These are phyloP conservation scores for Anastrepha obliqua DNA, from an alignment of 1,140 invertebrate genomes.

Conservation along the genomic window DNA sequence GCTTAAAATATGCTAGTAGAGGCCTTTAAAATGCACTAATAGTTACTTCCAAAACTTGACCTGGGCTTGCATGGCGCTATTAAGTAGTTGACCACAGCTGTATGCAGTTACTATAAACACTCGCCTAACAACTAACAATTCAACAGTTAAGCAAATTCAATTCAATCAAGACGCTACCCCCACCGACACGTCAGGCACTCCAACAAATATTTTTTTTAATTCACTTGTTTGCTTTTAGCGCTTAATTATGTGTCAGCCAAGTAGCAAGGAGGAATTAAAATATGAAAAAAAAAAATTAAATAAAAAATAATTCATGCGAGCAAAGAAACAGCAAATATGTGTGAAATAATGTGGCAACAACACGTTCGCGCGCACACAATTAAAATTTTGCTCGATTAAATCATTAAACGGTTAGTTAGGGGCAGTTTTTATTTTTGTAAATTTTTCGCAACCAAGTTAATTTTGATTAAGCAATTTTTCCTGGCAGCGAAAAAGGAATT, in stretches of 20 bases:
- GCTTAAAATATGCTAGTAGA: too few species aligned
- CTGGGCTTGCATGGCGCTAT: too few species aligned
- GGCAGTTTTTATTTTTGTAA: background rate
- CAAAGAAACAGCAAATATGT: background rate
- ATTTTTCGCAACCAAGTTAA: background rate
- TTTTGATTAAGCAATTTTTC: slow-evolving; percentile 43
- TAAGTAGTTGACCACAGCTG: too few species aligned
- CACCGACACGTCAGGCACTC: background rate
- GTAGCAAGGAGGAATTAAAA: background rate
- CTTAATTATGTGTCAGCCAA: slow-evolving; percentile 8
- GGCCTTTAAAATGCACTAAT: too few species aligned
- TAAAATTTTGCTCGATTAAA: slow-evolving; percentile 40
- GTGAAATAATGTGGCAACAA: slow-evolving; percentile 29
- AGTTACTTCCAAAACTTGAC: too few species aligned
- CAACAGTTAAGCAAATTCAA: slow-evolving; percentile 36
- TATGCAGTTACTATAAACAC: background rate
- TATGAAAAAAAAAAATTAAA: background rate
- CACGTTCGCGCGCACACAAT: slow-evolving; percentile 40
- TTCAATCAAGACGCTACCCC: slow-evolving; percentile 32
- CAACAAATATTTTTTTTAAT: slow-evolving; percentile 36
- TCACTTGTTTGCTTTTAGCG: background rate
- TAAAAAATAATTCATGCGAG: background rate
- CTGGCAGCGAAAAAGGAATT: background rate
- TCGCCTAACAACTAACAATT: slow-evolving; percentile 28
- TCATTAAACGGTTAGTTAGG: slow-evolving; percentile 2